Evolutionary conservation across 1,140 invertebrate species (phyloP), one percentile per base, ranked within the genome.

Genomic region (Scaptomyza hsui): DNA sequence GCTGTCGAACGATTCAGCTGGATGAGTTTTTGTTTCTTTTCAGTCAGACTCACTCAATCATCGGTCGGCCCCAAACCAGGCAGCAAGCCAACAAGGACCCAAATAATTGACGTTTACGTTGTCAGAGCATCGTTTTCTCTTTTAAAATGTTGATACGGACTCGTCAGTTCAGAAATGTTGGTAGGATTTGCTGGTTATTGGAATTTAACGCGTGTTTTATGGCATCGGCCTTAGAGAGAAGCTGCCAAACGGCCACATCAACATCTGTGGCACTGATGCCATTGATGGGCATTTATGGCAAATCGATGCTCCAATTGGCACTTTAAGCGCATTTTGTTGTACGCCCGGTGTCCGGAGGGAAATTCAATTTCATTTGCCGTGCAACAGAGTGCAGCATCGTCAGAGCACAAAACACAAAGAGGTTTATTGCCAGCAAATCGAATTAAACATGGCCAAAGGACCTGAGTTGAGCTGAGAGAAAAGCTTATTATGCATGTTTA

Each of bases 71-170:
- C 9, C 3, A 18, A 16, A 12, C 26, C 48, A 41, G 18, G 15
- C 52, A 37, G 51, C 6, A 4, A 53, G 32, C 37, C 45, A 52
- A 32, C n/a, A 7, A 42, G 52, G 45, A 61, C 51, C 49, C 68
- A 60, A 64, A 86, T 85, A 85, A 85, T 86, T 85, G 81, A 77
- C 81, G 65, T 74, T 83, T 72, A 72, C 65, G 67, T 71, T 72
- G 57, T 61, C 62, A 41, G 45, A 19, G 59, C 59, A 69, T 29
- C 60, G 42, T 65, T 75, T 81, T 77, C 81, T 81, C 70, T 78
- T 75, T 56, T 63, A 71, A 75, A 72, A 48, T 67, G 37, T 47
- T 57, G 44, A 45, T 65, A 61, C 52, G 24, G 10, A 52, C 59
- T 35, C 48, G 29, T n/a, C n/a, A n/a, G n/a, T n/a, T n/a, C n/a